Evolutionary conservation across 2,797 vertebrate species (phyloP), one percentile per base, ranked within the genome.

Genomic region (Brotogeris chrysoptera): DNA sequence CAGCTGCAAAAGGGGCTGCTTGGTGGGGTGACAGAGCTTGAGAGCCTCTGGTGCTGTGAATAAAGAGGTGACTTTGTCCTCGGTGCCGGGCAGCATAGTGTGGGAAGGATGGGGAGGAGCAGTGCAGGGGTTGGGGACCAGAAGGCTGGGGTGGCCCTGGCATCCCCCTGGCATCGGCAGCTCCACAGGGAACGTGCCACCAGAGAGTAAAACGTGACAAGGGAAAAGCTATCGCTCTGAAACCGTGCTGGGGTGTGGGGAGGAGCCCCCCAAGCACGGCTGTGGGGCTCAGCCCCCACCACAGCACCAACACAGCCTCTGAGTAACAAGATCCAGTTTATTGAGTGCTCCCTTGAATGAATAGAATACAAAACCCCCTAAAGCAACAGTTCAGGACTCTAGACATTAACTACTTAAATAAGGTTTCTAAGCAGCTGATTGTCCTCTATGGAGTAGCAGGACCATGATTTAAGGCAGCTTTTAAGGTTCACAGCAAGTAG

Each of bases 381-480:
- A 61, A 43, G n/a, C n/a, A 59, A 39, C 32, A 50, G 32, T 50
- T 74, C 38, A 44, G 30, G 12, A 83, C 68, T 81, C 80, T 49
- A 49, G 66, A 72, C 47, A 44, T n/a, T 16, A 88, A 73, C 25
- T 69, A 91, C 41, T 92, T 95, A 93, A 96, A 94, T 92, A 90
- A 92, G 86, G 55, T 93, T 80, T 55, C 9, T 4, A 87, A 88
- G 69, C 64, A 91, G 81, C 81, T 71, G 92, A 95, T 89, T 94
- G 95, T 97, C 96, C 86, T 87, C 76, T 57, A 5, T 21, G 34
- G 39, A 38, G 28, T 17, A 77, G 61, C 69, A 68, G 68, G 79
- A 93, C 64, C 34, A 10, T 39, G 68, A 71, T 82, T 96, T 97
- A 97, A 97, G 96, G 97, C 96, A 96, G 96, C 92, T 36, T 86